Base-by-base conservation (phyloP, 2,797 vertebrate genomes). In the Phaenicophaeus curvirostris region DNA sequence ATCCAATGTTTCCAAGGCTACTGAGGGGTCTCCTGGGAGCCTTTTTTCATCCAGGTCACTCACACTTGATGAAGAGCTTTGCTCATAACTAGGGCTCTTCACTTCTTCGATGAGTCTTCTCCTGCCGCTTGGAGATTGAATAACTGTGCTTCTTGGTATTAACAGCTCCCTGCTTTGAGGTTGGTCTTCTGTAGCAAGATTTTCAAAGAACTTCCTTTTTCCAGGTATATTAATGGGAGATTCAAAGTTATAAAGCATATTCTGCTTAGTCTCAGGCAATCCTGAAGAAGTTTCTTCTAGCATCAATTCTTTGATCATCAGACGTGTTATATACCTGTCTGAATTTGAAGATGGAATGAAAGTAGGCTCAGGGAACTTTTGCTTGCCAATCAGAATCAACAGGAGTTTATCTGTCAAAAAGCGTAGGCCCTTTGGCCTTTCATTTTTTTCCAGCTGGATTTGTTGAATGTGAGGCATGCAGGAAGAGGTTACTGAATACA, bases 381-480 rank as follows among this genome's bases (percentile, higher is more conserved):
- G 99, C 93, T 96, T 98, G 54, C 99, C 99, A 61, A 99, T 98
- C 98, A 99, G 98, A 88, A 99, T 78, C 80, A 99, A 63, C 85
- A 99, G 96, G 93, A 98, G 98, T 96, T 98, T 98, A 89, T 98
- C 98, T 35, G 95, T 98, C 86, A 99, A 98, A 96, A 99, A 99
- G 88, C 98, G 99, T 12, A 99, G 85, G 1, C 99, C 99, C 96
- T 99, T 99, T 37, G 99, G 98, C 79, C 98, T 98, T 95, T 99
- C 99, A 20, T 98, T 98, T 42, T 97, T 97, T 95, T 99, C 98
- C 88, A 99, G 96, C 11, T 98, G 98, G 82, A 99, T 98, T 98
- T 98, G 98, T 96, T 99, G 99, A 74, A 99, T 98, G 81, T 98
- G 99, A n/a, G 99, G 98, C 98, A 99, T 98, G 63, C 98, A 98